Conservation (phyloP, 2,797 vertebrate genomes). For the Sternotherus odoratus region DNA sequence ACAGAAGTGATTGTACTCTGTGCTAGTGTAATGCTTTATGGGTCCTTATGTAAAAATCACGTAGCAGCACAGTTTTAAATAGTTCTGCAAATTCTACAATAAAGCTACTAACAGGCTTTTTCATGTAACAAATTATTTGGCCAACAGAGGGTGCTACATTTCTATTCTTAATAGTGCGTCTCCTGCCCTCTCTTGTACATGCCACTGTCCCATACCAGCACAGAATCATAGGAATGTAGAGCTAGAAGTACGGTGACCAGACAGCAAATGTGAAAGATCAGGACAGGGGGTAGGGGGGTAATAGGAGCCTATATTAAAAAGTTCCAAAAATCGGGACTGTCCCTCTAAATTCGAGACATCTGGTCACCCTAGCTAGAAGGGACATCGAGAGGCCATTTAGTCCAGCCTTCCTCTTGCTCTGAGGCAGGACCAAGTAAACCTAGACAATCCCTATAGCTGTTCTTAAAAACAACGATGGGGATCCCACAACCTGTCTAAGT, state of each 20-base stretch:
- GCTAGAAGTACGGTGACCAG: background rate
- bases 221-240: background rate
- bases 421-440: background rate
- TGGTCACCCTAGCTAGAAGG: background rate
- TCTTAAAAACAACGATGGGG: background rate
- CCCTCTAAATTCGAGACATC: too few species aligned
- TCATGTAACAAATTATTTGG: background rate
- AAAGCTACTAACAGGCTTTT: background rate
- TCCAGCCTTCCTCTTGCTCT: background rate
- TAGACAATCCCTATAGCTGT: background rate
- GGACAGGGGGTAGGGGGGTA: too few species aligned
- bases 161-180: conserved; percentile 13
- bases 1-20: background rate
- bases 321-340: too few species aligned
- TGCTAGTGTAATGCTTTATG: background rate
- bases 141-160: conserved; percentile 67
- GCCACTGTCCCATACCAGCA: fast-evolving
- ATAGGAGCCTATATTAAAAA: too few species aligned
- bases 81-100: background rate
- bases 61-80: background rate
- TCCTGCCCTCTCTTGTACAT: fast-evolving
- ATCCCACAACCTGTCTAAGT: background rate
- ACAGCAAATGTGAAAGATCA: too few species aligned
- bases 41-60: background rate
- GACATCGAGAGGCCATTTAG: background rate